Evolutionary conservation across 1,140 invertebrate species (phyloP), one percentile per base, ranked within the genome.

Genomic region (Trichonephila clavipes): DNA sequence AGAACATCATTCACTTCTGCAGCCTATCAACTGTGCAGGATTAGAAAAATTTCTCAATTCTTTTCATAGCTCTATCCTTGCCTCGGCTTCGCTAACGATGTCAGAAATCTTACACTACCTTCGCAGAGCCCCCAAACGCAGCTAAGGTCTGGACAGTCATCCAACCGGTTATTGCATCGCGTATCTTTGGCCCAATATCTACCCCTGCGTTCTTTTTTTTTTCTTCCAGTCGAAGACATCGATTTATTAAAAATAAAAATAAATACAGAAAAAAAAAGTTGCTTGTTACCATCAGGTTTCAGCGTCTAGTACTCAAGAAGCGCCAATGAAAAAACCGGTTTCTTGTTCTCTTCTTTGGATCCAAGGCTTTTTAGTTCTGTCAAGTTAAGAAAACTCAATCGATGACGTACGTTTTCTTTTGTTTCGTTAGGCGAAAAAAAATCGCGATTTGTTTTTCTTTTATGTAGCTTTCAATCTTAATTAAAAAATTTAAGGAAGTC

Each of bases 301-400:
- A n/a, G 62, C 4, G 24, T 58, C 69, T 59, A 59, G 44, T 90
- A 34, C 28, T n/a, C 44, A 10, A 89, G 66, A 90, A 69, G 89
- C 81, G 81, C 59, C 77, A 92, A 92, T 92, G 77, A 92, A 58
- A 21, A 51, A 85, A 92, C 90, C 81, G 90, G 90, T 92, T 89
- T 85, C 72, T 40, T 72, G 14, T 14, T 12, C 10, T 51, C 83
- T 61, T 24, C 6, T 28, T 40, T n/a, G 44, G 81, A 83, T 51
- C 28, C 81, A 34, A 51, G 40, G 34, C 7, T 51, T 83, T 83
- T 28, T 51, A 21, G 81, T n/a, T 18, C 83, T 85, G n/a, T 85
- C 19, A 61, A 24, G n/a, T 21, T 58, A 59, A 58, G 83, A 77
- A 77, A 77, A 77, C 6, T 77, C 28, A 18, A 28, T 64, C 6